phyloP scores from a whole-genome alignment of 2,888 invertebrate species.

The Microctonus aethiopoides region DNA sequence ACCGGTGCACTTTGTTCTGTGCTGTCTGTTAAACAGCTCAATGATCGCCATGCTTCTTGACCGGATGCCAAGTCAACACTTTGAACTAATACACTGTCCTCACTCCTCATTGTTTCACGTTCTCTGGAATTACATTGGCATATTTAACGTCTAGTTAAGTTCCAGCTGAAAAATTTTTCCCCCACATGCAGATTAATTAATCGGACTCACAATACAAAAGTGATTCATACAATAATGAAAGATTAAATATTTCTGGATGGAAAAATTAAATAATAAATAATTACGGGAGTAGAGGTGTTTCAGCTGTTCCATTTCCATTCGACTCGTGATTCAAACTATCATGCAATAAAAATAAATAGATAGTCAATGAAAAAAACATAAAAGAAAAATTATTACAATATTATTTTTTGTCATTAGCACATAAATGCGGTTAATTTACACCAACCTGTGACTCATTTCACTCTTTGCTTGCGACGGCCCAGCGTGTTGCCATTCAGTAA shows the following conservation, averaged over 20 bases:
- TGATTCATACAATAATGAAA: neutral
- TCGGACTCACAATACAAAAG: neutral
- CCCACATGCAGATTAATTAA: neutral
- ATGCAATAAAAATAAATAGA: conserved; percentile 42
- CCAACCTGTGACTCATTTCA: conserved; percentile 62
- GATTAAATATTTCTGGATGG: neutral
- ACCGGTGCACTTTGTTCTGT: conserved; percentile 92
- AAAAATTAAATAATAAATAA: conserved; percentile 40
- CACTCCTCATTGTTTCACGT: conserved; percentile 60
- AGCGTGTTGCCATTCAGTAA: conserved; percentile 64
- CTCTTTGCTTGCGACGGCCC: conserved; percentile 62
- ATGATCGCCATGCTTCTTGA: conserved; percentile 81
- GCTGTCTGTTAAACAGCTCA: conserved; percentile 88
- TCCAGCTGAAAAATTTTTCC: neutral
- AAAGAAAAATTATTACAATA: conserved; percentile 26
- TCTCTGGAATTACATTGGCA: conserved; percentile 46
- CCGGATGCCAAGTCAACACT: conserved; percentile 69
- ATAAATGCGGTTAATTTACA: neutral
- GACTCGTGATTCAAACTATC: conserved; percentile 48
- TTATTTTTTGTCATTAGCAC: neutral
- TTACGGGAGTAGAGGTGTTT: conserved; percentile 48
- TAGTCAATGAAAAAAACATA: conserved; percentile 25
- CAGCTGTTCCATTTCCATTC: conserved; percentile 42
- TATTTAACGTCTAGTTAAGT: conserved; percentile 12
- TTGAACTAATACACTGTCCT: conserved; percentile 68